Base-by-base conservation (phyloP, 2,797 vertebrate species). In the Danio kyathit region DNA sequence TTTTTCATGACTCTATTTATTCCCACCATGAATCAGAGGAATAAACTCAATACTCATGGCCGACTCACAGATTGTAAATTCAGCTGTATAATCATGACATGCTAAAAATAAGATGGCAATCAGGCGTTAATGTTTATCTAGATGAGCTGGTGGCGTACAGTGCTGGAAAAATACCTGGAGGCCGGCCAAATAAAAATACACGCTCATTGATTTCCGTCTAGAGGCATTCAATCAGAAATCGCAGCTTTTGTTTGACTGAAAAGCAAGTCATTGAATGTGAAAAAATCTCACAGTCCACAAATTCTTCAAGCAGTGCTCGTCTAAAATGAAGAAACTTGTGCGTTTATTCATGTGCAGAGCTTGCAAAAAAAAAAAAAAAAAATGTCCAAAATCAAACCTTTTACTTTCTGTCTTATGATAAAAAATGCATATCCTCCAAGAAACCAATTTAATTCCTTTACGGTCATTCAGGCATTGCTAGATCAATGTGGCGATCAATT, bases 361-460 rank as follows among this genome's bases (percentile, higher is more conserved):
- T 83, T 63, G 81, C 85, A 84, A 87, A 84, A 87, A 29, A 29
- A 29, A 29, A 29, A 29, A 29, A 1, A 29, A 29, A 29, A 29
- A 29, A 89, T 88, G 91, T 90, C 90, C 59, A 87, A 89, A 85
- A 91, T 89, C 79, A 56, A 63, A 77, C 82, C 74, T 89, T 90
- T 88, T 80, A 80, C 85, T 89, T 87, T 85, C 56, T 72, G 63
- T 86, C 88, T 86, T 85, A 88, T 86, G 74, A 92, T 93, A 86
- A 94, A 94, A 94, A 92, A 93, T 92, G 88, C 89, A 92, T 92
- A 94, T 93, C 89, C 90, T 92, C 90, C 91, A 89, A 92, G 91
- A 92, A 93, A 93, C 91, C 92, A 93, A 92, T 92, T 92, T 92
- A 93, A 92, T 90, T 92, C 91, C 91, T 93, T 93, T 93, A 92